Evolutionary conservation across 2,113 vertebrate genomes (phyloP), one percentile per base, ranked within the genome.

Genomic region (Acanthisitta chloris): DNA sequence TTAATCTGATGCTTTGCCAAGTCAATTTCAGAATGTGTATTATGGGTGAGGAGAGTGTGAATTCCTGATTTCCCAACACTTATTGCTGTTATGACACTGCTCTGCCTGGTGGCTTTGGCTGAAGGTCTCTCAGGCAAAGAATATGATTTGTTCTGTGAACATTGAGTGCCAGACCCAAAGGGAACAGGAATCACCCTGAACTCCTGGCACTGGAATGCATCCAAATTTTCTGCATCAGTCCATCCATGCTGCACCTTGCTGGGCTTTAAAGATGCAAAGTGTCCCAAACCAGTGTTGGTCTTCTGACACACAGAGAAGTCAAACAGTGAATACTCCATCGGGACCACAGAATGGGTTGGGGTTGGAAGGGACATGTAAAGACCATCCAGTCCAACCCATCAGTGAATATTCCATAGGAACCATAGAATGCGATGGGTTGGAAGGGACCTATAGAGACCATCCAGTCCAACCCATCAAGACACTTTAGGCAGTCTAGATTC

Each of bases 401-500:
- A 49, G 25, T 21, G 31, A 79, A 9, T 51, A 46, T n/a, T 59
- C 9, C 6, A 20, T 29, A 54, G 55, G 25, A 71, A 67, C 28
- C 2, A 0, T 3, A 38, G 14, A 66, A 66, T 1, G 2, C 1
- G 38, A 59, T 71, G 51, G 16, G 51, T 51, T 66, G 33, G 25
- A 74, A 77, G 31, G 38, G 14, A 14, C 38, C 3, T 73, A 21
- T 34, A 24, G 42, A 86, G 38, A 24, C 26, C 28, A 13, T 13
- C 40, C 25, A 86, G 31, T 70, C 43, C 43, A 46, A 34, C 12
- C 29, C 26, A 12, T 34, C 5, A 40, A 49, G 73, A 15, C 48
- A n/a, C 49, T 81, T 45, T 48, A 57, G 69, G 82, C 18, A 77
- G 36, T 19, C 25, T 69, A 72, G 73, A 87, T 45, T 40, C 52